Percentiles rank a stretch among this genome's conserved stretches.
phyloP scores from a whole-genome alignment of 2,113 vertebrate genomes.

The Argyrosomus japonicus region DNA sequence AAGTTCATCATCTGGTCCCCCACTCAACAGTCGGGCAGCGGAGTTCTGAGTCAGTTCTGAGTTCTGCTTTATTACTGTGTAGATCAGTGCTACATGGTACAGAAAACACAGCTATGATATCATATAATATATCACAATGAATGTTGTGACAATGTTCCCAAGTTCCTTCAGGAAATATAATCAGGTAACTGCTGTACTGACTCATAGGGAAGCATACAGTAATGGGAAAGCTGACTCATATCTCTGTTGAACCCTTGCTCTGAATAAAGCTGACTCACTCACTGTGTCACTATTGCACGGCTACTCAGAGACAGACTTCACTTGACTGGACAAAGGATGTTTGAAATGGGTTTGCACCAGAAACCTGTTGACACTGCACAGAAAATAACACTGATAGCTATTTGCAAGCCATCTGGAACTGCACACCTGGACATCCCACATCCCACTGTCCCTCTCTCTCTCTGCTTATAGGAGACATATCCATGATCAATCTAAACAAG shows the following conservation, averaged over 20 bases:
- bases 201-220: neutral
- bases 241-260: neutral
- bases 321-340: too few species aligned
- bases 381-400: too few species aligned
- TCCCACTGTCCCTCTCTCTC: too few species aligned
- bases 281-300: neutral
- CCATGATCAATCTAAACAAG: too few species aligned
- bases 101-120: neutral
- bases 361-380: too few species aligned
- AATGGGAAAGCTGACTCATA: constrained; percentile 5
- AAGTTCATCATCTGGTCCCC: constrained; percentile 10
- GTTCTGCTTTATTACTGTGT: neutral
- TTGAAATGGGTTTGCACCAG: too few species aligned
- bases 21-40: constrained; percentile 2
- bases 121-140: neutral
- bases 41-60: neutral
- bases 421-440: too few species aligned
- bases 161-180: neutral
- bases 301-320: neutral
- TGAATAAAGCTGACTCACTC: constrained; percentile 9
- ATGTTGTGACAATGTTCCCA: neutral
- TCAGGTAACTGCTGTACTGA: neutral
- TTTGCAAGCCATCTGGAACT: too few species aligned
- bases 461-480: too few species aligned
- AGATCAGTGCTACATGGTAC: neutral